Evolutionary conservation across 2,797 vertebrate genomes (phyloP).

Genomic region (Chrysocyon brachyurus): DNA sequence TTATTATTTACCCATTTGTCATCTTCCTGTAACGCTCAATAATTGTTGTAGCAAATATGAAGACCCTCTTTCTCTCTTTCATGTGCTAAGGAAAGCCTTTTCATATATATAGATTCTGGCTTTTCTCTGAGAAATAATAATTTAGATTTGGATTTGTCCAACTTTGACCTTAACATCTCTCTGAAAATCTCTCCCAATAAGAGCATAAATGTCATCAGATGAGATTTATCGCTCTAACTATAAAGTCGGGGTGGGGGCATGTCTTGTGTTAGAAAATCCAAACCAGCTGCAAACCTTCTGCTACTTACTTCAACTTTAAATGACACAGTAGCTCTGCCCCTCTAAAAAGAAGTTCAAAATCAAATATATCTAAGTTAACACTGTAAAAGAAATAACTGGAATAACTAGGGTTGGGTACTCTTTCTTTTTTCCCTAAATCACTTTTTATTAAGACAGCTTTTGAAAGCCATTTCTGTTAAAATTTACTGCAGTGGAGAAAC

Average conservation of each 20-base stretch:
- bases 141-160: slow-evolving; percentile 49
- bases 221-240: background rate
- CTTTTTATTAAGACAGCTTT: slow-evolving; percentile 77
- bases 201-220: rapidly evolving
- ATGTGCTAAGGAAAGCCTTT: background rate
- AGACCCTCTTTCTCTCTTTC: background rate
- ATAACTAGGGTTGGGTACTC: background rate
- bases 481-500: slow-evolving; percentile 75
- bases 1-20: background rate
- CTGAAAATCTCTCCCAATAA: slow-evolving; percentile 41
- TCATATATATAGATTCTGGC: background rate
- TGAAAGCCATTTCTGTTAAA: slow-evolving; percentile 75
- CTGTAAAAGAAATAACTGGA: slow-evolving; percentile 56
- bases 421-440: slow-evolving; percentile 29
- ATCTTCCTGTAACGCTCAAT: background rate
- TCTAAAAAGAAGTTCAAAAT: slow-evolving; percentile 33
- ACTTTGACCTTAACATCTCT: slow-evolving; percentile 21
- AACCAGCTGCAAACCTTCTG: background rate
- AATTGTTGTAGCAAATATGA: slow-evolving; percentile 16
- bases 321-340: slow-evolving; percentile 51
- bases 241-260: background rate
- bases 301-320: slow-evolving; percentile 34
- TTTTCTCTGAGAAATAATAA: slow-evolving; percentile 30
- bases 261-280: background rate
- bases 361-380: slow-evolving; percentile 58